Percentiles rank a stretch among this genome's conserved stretches.
These are phyloP conservation scores for Coremacera marginata DNA, from an alignment of 2,888 invertebrate genomes.

Conservation along the genomic window DNA sequence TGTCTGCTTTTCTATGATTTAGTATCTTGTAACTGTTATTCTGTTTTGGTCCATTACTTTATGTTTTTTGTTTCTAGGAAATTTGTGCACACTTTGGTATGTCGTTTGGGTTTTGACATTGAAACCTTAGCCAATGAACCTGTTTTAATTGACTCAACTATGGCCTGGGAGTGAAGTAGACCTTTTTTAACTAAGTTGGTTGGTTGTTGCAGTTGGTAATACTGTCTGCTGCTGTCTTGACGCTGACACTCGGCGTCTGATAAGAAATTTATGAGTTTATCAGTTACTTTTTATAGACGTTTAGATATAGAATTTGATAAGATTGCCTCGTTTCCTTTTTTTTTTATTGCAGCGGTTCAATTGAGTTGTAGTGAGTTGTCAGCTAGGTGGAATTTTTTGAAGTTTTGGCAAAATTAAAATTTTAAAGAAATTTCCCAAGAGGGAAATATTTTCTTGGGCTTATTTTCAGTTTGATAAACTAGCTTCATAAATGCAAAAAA, in stretches of 20 bases:
- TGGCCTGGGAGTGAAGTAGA: not conserved
- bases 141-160: constrained; percentile 31
- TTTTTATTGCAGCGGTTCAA: not conserved
- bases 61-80: constrained; percentile 62
- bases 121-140: constrained; percentile 4
- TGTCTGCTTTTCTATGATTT: constrained; percentile 60
- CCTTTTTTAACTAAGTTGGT: not conserved
- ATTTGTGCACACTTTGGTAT: constrained; percentile 67
- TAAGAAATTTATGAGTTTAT: constrained; percentile 57
- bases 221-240: not conserved
- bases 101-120: constrained; percentile 41
- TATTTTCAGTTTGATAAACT: no score
- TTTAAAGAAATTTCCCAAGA: not conserved
- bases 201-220: not conserved
- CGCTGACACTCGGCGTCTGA: not conserved
- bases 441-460: not conserved
- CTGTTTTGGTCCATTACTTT: constrained; percentile 48
- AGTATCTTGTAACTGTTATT: constrained; percentile 65
- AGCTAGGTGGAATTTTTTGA: not conserved
- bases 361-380: not conserved
- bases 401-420: not conserved
- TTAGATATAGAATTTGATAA: not conserved
- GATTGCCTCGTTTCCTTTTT: not conserved
- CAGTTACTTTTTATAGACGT: constrained; percentile 35
- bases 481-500: no score